Conservation (phyloP, 2,888 invertebrate species). For the Oligia strigilis region DNA sequence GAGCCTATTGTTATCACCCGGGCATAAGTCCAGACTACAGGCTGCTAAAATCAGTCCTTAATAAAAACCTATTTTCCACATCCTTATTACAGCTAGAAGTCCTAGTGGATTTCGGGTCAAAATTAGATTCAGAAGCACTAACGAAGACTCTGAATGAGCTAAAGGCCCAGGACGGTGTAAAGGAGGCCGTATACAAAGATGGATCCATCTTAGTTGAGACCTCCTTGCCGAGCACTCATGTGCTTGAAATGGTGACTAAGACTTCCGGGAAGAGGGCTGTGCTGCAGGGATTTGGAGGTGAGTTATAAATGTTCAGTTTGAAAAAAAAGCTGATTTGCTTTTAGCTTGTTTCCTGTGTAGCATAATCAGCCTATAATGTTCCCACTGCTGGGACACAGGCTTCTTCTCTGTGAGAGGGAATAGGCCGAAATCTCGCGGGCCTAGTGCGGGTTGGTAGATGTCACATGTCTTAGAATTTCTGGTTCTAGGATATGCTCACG, state of each 20-base stretch:
- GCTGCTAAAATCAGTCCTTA: background rate
- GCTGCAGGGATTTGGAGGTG: slow-evolving; percentile 94
- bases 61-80: background rate
- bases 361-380: background rate
- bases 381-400: background rate
- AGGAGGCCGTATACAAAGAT: slow-evolving; percentile 89
- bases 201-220: slow-evolving; percentile 94
- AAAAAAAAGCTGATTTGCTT: background rate
- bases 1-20: background rate
- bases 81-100: slow-evolving; percentile 79
- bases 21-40: background rate
- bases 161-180: slow-evolving; percentile 71
- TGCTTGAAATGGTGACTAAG: slow-evolving; percentile 87
- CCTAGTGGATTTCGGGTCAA: slow-evolving; percentile 80
- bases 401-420: background rate
- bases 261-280: slow-evolving; percentile 94
- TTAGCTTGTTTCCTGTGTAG: background rate
- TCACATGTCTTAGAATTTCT: too few species aligned
- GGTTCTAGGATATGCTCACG: too few species aligned
- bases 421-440: too few species aligned
- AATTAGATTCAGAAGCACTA: slow-evolving; percentile 72
- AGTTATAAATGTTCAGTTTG: background rate
- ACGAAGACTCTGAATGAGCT: slow-evolving; percentile 76
- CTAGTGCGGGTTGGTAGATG: too few species aligned
- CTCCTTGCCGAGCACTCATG: slow-evolving; percentile 89